Evolutionary conservation across 1,140 invertebrate species (phyloP).

Genomic region (Tribolium castaneum): DNA sequence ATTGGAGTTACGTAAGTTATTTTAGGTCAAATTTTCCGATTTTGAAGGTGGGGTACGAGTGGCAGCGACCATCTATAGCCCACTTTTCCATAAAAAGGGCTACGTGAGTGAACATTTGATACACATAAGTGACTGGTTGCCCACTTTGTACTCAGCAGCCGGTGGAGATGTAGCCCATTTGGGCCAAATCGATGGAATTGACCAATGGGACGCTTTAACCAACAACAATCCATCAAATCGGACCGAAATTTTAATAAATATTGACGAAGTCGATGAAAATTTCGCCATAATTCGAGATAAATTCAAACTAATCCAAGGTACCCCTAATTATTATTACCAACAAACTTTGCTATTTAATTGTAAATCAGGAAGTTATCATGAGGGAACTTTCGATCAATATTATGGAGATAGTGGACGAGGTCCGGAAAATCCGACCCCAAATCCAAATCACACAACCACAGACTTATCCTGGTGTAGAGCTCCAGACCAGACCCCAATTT

Average conservation of each 20-base stretch:
- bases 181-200: constrained; percentile 75
- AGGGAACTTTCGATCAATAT: constrained; percentile 66
- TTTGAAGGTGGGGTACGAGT: constrained; percentile 91
- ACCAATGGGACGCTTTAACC: constrained; percentile 76
- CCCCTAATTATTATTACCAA: not conserved
- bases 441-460: constrained; percentile 1
- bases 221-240: constrained; percentile 68
- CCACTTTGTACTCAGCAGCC: constrained; percentile 79
- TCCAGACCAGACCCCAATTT: not conserved
- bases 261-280: constrained; percentile 81
- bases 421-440: constrained; percentile 61
- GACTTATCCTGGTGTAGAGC: not conserved
- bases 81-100: constrained; percentile 66
- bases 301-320: constrained; percentile 71
- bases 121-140: constrained; percentile 90
- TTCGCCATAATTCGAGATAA: constrained; percentile 77
- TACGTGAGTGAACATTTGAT: constrained; percentile 75
- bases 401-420: constrained; percentile 80
- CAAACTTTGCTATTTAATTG: not conserved
- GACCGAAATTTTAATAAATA: constrained; percentile 83
- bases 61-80: constrained; percentile 74
- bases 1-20: not conserved
- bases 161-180: constrained; percentile 65
- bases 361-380: not conserved
- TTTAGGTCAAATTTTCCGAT: constrained; percentile 74